These are phyloP conservation scores for Drosophila nikananu DNA, from an alignment of 1,140 invertebrate genomes.

Conservation along the genomic window DNA sequence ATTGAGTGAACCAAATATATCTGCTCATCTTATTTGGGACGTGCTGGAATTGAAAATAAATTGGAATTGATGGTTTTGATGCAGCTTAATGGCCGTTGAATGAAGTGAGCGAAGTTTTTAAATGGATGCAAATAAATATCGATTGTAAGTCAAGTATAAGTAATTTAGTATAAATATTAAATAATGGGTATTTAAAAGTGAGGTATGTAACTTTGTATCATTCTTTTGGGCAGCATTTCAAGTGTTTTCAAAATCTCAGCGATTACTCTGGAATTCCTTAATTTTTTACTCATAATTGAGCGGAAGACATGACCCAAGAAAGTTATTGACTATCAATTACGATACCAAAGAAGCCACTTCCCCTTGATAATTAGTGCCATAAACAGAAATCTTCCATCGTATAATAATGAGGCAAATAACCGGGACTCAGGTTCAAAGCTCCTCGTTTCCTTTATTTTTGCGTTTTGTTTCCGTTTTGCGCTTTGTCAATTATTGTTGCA, in stretches of 20 bases:
- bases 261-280: too few species aligned
- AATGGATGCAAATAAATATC: not conserved
- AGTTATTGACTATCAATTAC: not conserved
- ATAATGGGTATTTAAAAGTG: not conserved
- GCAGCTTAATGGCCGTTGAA: not conserved
- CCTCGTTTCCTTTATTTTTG: conserved; percentile 28
- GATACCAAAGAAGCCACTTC: not conserved
- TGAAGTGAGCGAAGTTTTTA: not conserved
- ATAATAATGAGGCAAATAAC: conserved; percentile 37
- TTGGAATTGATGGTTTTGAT: conserved; percentile 11
- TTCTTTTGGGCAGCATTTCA: not conserved
- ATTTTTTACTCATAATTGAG: not conserved
- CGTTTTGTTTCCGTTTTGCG: conserved; percentile 50
- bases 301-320: not conserved
- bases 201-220: not conserved
- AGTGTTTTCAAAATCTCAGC: not conserved
- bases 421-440: conserved; percentile 27
- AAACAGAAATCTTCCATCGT: conserved; percentile 14
- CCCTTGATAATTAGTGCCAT: conserved; percentile 32
- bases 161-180: not conserved
- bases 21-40: conserved; percentile 30
- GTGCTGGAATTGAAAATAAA: conserved; percentile 17
- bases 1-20: conserved; percentile 51
- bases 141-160: too few species aligned
- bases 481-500: conserved; percentile 73